Evolutionary conservation across 2,888 invertebrate genomes (phyloP), one percentile per base, ranked within the genome.

Genomic region (Eristalis intricaria): DNA sequence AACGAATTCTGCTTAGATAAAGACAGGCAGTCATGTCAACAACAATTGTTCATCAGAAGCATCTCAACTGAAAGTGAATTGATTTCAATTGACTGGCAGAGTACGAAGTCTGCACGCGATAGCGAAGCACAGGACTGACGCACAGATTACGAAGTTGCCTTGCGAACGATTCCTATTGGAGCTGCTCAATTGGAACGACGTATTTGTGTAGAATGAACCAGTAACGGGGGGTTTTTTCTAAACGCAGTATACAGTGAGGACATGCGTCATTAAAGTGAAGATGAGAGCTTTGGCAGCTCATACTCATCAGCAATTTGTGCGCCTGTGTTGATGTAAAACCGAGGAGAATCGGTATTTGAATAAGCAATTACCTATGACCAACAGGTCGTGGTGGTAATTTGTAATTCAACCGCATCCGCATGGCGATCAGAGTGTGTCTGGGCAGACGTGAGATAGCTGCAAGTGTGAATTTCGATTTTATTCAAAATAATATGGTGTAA

Each of bases 41-140:
- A 50, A 50, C 50, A 50, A 50, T 50, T 19, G 50, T 19, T 50
- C 19, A n/a, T 50, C 50, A 3, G 58, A 69, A 22, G 50, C 56
- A 32, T 69, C 26, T 65, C 56, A 22, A 19, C 23, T 32, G 50
- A 8, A 43, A 19, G 35, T 56, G 26, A 60, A 32, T 68, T 68
- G 38, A 58, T 76, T 60, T 32, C 13, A 58, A 65, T 65, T 75
- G 58, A 65, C 65, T 38, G 35, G 43, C 43, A 22, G 56, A 66
- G 29, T 19, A 40, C 66, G 22, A 68, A 76, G 60, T 76, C 66
- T 66, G 60, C 66, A 32, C 60, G 60, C 60, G 60, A 66, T 76
- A 76, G 66, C 11, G 23, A 23, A 22, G 4, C 19, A 10, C 19
- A 13, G 15, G 15, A 23, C 70, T 38, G 60, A 70, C 70, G 58